Conservation (phyloP, 64 coral and sea anemone genomes). For the Montipora foliosa region DNA sequence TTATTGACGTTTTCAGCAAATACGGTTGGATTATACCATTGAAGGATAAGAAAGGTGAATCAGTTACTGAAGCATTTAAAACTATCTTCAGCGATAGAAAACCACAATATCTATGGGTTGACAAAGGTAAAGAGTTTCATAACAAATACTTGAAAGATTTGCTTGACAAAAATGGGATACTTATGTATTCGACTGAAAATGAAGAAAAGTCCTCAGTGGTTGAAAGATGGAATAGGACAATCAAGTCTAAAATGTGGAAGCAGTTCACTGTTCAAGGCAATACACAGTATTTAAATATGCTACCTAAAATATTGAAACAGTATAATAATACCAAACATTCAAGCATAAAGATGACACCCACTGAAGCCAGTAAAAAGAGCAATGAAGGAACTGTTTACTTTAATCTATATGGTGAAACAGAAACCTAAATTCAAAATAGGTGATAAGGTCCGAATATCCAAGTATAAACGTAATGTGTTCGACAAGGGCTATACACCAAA, state of each 20-base stretch:
- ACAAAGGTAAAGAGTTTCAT: slow-evolving; percentile 56
- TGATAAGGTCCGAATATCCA: slow-evolving; percentile 43
- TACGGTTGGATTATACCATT: slow-evolving; percentile 26
- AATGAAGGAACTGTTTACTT: slow-evolving; percentile 56
- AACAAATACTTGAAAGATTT: slow-evolving; percentile 39
- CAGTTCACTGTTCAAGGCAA: slow-evolving; percentile 45
- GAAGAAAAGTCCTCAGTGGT: slow-evolving; percentile 30
- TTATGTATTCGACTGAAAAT: slow-evolving; percentile 35
- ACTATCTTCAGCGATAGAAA: slow-evolving; percentile 15
- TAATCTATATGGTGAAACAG: slow-evolving; percentile 43
- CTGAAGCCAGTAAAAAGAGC: slow-evolving; percentile 37
- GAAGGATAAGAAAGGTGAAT: slow-evolving; percentile 24
- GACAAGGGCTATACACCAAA: slow-evolving; percentile 46
- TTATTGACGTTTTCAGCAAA: slow-evolving; percentile 40
- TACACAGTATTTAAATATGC: not conserved
- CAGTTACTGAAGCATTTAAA: slow-evolving; percentile 14
- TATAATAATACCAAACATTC: slow-evolving; percentile 48
- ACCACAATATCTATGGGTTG: slow-evolving; percentile 29
- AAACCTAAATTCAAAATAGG: slow-evolving; percentile 1
- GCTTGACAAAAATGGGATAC: not conserved
- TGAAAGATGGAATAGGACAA: slow-evolving; percentile 60
- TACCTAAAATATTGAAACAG: slow-evolving; percentile 24
- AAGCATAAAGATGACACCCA: slow-evolving; percentile 36
- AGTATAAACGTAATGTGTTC: slow-evolving; percentile 36
- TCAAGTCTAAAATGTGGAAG: slow-evolving; percentile 61